Evolutionary conservation across 2,888 invertebrate genomes (phyloP), one percentile per base, ranked within the genome.

Genomic region (Leptopilina drosophilae): DNA sequence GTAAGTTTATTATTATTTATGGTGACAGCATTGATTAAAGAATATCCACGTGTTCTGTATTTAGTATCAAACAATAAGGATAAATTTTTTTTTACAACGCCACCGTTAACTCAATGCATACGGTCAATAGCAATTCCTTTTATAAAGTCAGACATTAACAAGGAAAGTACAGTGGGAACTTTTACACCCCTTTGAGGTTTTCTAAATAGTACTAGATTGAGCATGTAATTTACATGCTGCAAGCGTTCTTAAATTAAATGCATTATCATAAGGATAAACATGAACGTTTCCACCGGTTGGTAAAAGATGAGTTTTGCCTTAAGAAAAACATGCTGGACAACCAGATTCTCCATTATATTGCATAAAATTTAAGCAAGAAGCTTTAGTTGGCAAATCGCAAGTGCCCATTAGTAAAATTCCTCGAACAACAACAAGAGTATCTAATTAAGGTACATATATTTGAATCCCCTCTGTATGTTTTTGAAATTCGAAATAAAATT

Each of bases 261-360:
- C 42, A 53, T 81, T 66, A 64, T 33, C 40, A 64, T 82, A 80
- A 1, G 79, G 81, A 81, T 79, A 82, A 14, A 80, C 81, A 77
- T 81, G 75, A n/a, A 65, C 64, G 6, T 40, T 67, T 53, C 66
- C 67, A 76, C 46, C 53, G 40, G 76, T 20, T 59, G 12, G 11
- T 46, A 80, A 12, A 11, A 20, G n/a, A 64, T 78, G 5, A 3
- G 33, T 82, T 79, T 80, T 76, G 64, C 82, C 80, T 78, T 76
- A 64, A 80, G 81, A 33, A 81, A 79, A 69, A 59, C 59, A 59
- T 59, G 6, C 7, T n/a, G 59, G 59, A n/a, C 59, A 59, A 0
- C 59, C 59, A n/a, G 77, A 81, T 8, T 79, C 46, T 4, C 78
- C 81, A 64, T 83, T 83, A 42, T 80, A 82, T 69, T 80, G 79